These are phyloP conservation scores for Siphamia tubifer DNA, from an alignment of 2,113 vertebrate species.

Conservation along the genomic window DNA sequence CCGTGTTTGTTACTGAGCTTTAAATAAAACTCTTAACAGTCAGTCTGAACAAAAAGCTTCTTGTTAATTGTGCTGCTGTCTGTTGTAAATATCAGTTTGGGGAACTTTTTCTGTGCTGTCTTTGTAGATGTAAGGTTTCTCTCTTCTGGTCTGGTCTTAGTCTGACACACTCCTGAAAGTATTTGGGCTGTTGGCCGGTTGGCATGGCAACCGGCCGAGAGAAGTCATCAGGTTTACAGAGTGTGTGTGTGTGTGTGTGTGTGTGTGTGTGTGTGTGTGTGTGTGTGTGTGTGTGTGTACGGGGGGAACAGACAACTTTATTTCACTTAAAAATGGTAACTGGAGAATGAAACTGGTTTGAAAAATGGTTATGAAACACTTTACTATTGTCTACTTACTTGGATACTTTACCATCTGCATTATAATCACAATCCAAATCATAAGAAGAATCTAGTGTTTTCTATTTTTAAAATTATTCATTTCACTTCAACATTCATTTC, in stretches of 20 bases:
- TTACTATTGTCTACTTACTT: no score
- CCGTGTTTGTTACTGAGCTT: background rate
- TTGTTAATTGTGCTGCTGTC: no score
- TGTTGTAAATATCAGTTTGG: background rate
- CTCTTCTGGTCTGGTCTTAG: background rate
- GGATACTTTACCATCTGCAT: no score
- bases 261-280: constrained; percentile 10
- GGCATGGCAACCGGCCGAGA: constrained; percentile 35
- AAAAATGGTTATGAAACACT: background rate
- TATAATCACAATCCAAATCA: background rate
- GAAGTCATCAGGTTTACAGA: constrained; percentile 32
- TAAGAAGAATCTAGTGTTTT: no score
- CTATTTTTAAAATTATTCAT: no score
- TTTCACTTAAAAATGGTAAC: background rate
- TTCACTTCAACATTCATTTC: no score
- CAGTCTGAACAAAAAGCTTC: no score
- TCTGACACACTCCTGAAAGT: constrained; percentile 59
- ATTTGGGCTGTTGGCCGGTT: constrained; percentile 44
- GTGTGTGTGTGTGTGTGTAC: constrained; percentile 11
- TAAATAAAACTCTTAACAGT: no score
- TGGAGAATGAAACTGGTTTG: background rate
- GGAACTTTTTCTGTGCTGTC: background rate
- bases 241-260: constrained; percentile 6
- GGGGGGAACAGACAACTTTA: background rate
- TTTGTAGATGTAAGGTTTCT: constrained; percentile 1